phyloP scores from a whole-genome alignment of 2,113 vertebrate genomes.

The Melanerpes aurifrons region DNA sequence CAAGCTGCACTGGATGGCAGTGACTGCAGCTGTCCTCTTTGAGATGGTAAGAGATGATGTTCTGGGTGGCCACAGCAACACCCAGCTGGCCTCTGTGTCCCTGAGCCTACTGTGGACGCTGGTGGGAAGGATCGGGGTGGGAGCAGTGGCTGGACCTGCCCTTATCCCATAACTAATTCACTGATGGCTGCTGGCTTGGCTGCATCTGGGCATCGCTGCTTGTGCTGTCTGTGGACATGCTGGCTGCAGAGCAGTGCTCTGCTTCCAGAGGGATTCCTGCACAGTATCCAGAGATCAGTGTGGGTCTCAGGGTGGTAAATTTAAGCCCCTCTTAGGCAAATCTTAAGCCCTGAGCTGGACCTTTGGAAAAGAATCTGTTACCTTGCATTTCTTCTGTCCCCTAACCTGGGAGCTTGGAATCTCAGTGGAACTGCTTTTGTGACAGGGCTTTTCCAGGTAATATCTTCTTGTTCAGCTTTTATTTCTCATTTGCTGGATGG shows the following conservation, averaged over 20 bases:
- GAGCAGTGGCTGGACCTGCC: not conserved
- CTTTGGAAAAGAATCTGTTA: not conserved
- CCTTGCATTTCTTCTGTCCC: not conserved
- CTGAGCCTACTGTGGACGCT: accelerated
- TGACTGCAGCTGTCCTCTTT: constrained; percentile 94
- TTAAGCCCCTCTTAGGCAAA: not conserved
- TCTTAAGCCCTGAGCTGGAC: not conserved
- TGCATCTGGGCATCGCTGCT: not conserved
- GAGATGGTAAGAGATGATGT: constrained; percentile 88
- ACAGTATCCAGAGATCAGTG: not conserved
- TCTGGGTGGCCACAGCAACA: not conserved
- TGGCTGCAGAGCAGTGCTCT: not conserved
- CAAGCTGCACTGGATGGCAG: constrained; percentile 98
- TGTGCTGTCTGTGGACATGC: not conserved
- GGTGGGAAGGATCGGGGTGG: not conserved
- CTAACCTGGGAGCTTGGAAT: not conserved
- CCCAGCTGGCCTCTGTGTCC: not conserved
- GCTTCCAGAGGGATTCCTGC: not conserved
- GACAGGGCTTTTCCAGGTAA: not conserved
- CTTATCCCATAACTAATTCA: not conserved
- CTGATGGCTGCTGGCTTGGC: not conserved
- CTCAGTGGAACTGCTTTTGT: not conserved
- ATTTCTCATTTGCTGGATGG: not conserved
- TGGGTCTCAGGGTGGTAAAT: not conserved
- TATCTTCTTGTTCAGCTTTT: not conserved